phyloP scores from a whole-genome alignment of 2,888 invertebrate species.

The Saturnia pavonia region DNA sequence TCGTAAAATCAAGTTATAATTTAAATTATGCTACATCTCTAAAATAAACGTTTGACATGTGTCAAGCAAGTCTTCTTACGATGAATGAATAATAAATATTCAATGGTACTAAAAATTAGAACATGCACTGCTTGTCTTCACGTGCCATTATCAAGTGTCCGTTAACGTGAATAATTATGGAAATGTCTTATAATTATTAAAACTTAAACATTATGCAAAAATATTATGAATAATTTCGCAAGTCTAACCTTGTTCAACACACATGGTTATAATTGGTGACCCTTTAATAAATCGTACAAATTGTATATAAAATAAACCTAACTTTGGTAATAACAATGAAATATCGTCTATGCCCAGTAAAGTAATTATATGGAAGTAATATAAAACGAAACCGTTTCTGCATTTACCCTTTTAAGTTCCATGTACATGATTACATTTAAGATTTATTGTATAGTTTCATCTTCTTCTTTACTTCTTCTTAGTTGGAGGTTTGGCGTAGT shows the following conservation, averaged over 20 bases:
- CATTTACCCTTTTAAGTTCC: constrained; percentile 34
- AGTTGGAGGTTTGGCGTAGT: too few species aligned
- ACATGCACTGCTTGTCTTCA: neutral
- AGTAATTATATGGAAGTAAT: constrained; percentile 37
- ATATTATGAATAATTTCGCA: neutral
- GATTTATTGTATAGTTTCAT: neutral
- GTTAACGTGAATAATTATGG: neutral
- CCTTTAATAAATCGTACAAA: constrained; percentile 32
- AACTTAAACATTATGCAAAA: neutral
- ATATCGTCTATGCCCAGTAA: constrained; percentile 37
- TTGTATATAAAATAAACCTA: constrained; percentile 37
- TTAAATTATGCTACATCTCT: too few species aligned
- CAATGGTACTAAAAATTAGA: neutral
- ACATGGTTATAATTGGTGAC: constrained; percentile 31
- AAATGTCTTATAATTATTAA: neutral
- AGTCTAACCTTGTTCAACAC: constrained; percentile 23
- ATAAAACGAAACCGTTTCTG: constrained; percentile 35
- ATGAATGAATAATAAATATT: neutral
- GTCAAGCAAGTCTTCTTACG: too few species aligned
- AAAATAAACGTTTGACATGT: too few species aligned
- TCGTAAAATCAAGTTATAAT: too few species aligned
- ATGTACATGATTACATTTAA: constrained; percentile 17
- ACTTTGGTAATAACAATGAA: constrained; percentile 45
- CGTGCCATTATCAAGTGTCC: neutral
- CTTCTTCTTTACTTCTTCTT: neutral